Conservation (phyloP, 2,113 vertebrate genomes). For the Hippocampus zosterae region DNA sequence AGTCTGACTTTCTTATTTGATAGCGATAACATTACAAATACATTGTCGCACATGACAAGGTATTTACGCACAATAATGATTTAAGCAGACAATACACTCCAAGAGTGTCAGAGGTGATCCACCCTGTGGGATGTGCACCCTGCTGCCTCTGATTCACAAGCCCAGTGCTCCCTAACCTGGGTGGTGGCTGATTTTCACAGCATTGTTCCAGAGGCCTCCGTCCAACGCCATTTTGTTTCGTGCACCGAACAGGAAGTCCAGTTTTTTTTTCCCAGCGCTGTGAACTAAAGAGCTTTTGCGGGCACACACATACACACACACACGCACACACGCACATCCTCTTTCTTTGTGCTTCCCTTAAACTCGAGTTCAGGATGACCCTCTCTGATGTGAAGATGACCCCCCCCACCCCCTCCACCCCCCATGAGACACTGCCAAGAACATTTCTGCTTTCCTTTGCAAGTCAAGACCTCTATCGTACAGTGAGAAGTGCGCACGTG, state of each 20-base stretch:
- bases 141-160: slow-evolving; percentile 48
- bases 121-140: slow-evolving; percentile 31
- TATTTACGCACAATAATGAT: neutral
- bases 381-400: slow-evolving; percentile 60
- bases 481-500: slow-evolving; percentile 8
- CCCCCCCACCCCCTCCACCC: slow-evolving; percentile 23
- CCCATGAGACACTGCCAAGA: slow-evolving; percentile 34
- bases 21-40: neutral
- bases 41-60: neutral
- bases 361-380: slow-evolving; percentile 52
- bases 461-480: slow-evolving; percentile 17
- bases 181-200: slow-evolving; percentile 70
- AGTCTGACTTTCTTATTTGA: neutral
- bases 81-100: neutral
- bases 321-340: slow-evolving; percentile 43
- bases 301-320: slow-evolving; percentile 28
- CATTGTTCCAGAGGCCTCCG: slow-evolving; percentile 64
- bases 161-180: slow-evolving; percentile 59
- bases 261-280: slow-evolving; percentile 58
- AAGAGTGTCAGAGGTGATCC: slow-evolving; percentile 30
- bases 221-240: slow-evolving; percentile 66
- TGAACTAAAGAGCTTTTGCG: slow-evolving; percentile 35
- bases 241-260: slow-evolving; percentile 66
- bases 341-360: slow-evolving; percentile 48
- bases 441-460: slow-evolving; percentile 52